Evolutionary conservation across 2,113 vertebrate species (phyloP).

Genomic region (Alexandromys fortis): DNA sequence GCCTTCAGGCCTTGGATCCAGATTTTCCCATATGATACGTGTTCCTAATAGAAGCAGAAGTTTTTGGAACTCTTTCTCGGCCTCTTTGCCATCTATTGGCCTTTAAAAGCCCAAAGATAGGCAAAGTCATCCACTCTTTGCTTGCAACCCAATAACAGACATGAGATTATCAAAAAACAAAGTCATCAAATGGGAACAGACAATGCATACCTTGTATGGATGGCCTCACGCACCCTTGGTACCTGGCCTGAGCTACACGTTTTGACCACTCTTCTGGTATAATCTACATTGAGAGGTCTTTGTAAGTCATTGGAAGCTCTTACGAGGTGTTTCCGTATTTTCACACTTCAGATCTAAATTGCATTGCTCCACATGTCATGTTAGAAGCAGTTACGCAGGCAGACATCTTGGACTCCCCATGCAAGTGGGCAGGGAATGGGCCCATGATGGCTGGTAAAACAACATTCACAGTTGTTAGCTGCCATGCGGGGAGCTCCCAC

Average conservation of each 20-base stretch:
- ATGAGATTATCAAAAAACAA: background rate
- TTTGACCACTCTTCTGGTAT: background rate
- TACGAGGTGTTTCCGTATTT: background rate
- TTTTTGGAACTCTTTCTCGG: conserved; percentile 45
- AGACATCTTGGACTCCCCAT: background rate
- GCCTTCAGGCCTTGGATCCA: conserved; percentile 67
- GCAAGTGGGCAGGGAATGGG: background rate
- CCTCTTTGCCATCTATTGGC: conserved; percentile 54
- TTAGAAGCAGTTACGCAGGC: background rate
- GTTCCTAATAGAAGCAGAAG: conserved; percentile 14
- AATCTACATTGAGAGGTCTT: background rate
- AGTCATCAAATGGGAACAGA: background rate
- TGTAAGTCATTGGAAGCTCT: background rate
- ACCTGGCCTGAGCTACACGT: accelerated
- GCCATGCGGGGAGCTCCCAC: background rate
- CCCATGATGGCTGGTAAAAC: background rate
- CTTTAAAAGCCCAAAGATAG: conserved; percentile 74
- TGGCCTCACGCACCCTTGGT: accelerated
- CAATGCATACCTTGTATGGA: background rate
- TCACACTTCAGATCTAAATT: background rate
- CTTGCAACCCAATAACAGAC: conserved; percentile 44
- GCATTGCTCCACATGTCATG: background rate
- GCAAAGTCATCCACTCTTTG: conserved; percentile 71
- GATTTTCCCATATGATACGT: conserved; percentile 73
- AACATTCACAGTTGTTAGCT: background rate